Percentiles rank a stretch among this genome's conserved stretches.
Conservation (phyloP, 2,113 vertebrate genomes). For the Istiophorus platypterus region DNA sequence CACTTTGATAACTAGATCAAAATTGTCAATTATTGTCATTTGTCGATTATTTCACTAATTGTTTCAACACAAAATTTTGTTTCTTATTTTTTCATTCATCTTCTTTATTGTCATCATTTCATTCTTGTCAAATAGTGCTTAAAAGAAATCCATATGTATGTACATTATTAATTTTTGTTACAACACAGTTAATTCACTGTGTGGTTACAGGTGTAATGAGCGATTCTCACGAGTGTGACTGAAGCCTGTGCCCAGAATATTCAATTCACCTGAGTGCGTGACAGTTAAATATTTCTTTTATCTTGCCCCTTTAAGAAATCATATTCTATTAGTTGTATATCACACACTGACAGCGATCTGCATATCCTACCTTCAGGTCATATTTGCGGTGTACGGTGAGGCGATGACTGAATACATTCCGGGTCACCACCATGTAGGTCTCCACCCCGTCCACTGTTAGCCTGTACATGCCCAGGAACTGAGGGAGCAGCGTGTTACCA, state of each 20-base stretch:
- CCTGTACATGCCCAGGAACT: constrained; percentile 98
- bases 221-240: too few relatives aligned
- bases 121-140: too few relatives aligned
- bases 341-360: background rate
- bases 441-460: constrained; percentile 96
- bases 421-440: constrained; percentile 98
- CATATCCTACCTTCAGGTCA: constrained; percentile 91
- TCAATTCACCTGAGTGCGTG: too few relatives aligned
- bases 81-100: background rate
- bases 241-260: too few relatives aligned
- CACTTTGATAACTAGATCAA: too few relatives aligned
- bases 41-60: too few relatives aligned
- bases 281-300: background rate
- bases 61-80: too few relatives aligned
- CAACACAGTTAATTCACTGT: background rate
- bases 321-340: background rate
- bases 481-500: constrained; percentile 95
- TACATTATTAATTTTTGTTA: background rate
- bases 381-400: constrained; percentile 97
- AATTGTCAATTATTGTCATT: too few relatives aligned
- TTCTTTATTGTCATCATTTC: background rate
- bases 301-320: background rate
- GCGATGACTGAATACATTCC: constrained; percentile 96
- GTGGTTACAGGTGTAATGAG: background rate
- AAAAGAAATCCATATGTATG: too few relatives aligned